These are phyloP conservation scores for Anoura caudifer DNA, from an alignment of 2,113 vertebrate species.

Conservation along the genomic window DNA sequence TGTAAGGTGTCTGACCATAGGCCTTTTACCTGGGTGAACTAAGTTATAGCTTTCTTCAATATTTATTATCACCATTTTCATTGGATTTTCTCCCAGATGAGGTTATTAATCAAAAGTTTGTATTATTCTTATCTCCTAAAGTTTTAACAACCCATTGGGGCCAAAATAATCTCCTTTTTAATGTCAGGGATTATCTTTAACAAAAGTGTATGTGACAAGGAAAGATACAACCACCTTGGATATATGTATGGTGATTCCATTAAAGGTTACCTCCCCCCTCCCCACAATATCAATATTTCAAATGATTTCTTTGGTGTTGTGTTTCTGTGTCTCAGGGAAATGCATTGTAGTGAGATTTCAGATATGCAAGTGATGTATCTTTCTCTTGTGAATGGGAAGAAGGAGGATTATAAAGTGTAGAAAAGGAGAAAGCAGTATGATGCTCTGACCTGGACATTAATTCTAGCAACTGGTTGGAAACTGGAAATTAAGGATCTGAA, in stretches of 20 bases:
- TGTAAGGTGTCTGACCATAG: not conserved
- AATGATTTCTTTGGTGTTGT: not conserved
- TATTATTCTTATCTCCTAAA: not conserved
- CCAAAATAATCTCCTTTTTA: not conserved
- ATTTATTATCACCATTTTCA: not conserved
- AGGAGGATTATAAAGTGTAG: not conserved
- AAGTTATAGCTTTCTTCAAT: not conserved
- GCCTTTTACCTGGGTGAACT: not conserved
- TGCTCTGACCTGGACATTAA: not conserved
- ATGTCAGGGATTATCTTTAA: not conserved
- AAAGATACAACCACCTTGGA: not conserved
- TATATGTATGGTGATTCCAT: not conserved
- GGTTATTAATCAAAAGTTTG: not conserved
- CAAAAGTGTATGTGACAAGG: not conserved
- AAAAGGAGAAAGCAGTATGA: not conserved
- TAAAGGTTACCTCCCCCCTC: not conserved
- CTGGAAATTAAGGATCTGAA: not conserved
- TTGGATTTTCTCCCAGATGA: not conserved
- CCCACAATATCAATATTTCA: not conserved
- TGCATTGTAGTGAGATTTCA: not conserved
- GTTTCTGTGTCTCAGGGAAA: not conserved
- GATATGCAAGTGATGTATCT: not conserved
- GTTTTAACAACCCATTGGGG: not conserved
- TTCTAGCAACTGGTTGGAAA: not conserved
- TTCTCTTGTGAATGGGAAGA: not conserved